Conservation (phyloP, 2,113 vertebrate genomes). For the Cynoglossus semilaevis region DNA sequence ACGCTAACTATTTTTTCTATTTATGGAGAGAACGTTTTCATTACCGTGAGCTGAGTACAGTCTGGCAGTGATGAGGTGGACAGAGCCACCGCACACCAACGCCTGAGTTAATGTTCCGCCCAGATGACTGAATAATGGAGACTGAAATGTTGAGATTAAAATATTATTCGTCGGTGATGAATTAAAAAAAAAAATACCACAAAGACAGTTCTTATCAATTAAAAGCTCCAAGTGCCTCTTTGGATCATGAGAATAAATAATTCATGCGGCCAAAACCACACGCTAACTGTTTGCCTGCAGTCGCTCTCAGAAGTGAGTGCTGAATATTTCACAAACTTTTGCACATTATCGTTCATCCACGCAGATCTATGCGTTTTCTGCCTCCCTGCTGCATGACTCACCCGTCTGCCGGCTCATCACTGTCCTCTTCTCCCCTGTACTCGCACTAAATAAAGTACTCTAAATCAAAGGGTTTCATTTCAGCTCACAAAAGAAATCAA, state of each 20-base stretch:
- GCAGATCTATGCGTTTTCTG: neutral
- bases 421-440: conserved; percentile 4
- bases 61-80: no score
- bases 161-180: conserved; percentile 13
- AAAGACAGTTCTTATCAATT: conserved; percentile 20
- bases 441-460: conserved; percentile 11
- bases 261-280: neutral
- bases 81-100: conserved; percentile 22
- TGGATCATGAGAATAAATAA: conserved; percentile 21
- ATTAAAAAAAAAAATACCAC: conserved; percentile 12
- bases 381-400: neutral
- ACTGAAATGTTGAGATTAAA: conserved; percentile 5
- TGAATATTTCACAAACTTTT: neutral
- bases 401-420: conserved; percentile 20
- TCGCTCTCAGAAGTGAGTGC: neutral
- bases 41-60: no score
- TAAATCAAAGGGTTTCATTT: conserved; percentile 18
- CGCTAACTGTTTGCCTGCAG: conserved; percentile 7
- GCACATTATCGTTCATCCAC: conserved; percentile 10
- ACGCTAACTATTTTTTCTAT: no score
- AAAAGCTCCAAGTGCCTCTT: conserved; percentile 3
- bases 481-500: conserved; percentile 22
- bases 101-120: conserved; percentile 33
- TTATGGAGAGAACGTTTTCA: no score
- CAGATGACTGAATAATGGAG: conserved; percentile 20